phyloP scores from a whole-genome alignment of 35 echinoderm and acorn worm species.

The Amphiura filiformis region DNA sequence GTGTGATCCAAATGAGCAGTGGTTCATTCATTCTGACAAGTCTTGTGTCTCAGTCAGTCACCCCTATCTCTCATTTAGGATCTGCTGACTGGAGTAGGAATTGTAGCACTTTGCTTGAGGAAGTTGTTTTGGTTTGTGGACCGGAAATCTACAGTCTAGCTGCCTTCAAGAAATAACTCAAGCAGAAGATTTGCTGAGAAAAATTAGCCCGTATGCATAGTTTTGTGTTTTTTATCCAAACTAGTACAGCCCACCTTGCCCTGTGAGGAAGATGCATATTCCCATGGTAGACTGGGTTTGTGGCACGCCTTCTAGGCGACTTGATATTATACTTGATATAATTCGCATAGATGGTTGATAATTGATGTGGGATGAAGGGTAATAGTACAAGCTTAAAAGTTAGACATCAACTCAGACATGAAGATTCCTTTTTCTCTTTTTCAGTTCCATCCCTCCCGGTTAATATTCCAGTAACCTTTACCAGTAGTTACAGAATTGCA shows the following conservation, averaged over 20 bases:
- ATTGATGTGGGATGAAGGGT: not conserved
- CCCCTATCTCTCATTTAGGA: not conserved
- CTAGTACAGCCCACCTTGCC: not conserved
- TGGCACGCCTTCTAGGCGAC: not conserved
- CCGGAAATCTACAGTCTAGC: not conserved
- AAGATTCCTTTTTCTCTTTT: too few relatives aligned
- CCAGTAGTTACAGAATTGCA: too few relatives aligned
- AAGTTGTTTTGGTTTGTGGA: not conserved
- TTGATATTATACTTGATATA: too few relatives aligned
- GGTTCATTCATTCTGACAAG: not conserved
- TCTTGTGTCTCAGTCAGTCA: not conserved
- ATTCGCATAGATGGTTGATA: not conserved
- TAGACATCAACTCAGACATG: too few relatives aligned
- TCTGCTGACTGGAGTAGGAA: not conserved
- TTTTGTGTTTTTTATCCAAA: slow-evolving; percentile 6
- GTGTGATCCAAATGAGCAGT: too few relatives aligned
- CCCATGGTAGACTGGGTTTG: too few relatives aligned
- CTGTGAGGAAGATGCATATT: not conserved
- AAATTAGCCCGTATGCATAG: not conserved
- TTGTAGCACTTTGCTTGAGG: not conserved
- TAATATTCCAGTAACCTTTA: too few relatives aligned
- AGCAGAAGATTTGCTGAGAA: not conserved
- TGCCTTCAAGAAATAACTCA: not conserved
- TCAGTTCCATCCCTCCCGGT: too few relatives aligned
- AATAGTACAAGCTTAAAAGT: not conserved